These are phyloP conservation scores for Macrophya alboannulata DNA, from an alignment of 2,888 invertebrate genomes.

Conservation along the genomic window DNA sequence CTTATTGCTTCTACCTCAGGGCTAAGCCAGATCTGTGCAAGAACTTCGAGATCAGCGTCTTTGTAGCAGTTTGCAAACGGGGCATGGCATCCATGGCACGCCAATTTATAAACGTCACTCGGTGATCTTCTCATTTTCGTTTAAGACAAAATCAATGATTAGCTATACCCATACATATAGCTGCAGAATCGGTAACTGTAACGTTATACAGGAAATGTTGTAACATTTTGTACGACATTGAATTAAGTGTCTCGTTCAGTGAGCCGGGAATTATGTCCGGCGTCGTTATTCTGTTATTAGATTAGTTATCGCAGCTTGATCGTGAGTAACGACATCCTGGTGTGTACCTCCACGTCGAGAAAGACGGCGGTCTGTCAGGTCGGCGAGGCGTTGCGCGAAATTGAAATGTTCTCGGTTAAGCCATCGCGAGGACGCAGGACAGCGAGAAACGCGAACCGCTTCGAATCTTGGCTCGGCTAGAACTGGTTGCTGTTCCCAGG, in stretches of 20 bases:
- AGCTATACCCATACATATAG: not conserved
- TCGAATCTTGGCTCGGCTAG: constrained; percentile 30
- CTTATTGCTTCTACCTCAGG: constrained; percentile 65
- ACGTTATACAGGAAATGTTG: constrained; percentile 17
- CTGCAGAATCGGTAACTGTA: not conserved
- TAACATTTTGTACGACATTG: constrained; percentile 43
- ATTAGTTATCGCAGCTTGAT: constrained; percentile 54
- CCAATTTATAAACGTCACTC: not conserved
- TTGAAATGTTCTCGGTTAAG: constrained; percentile 56
- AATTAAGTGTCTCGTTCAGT: constrained; percentile 38
- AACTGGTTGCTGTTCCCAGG: constrained; percentile 60
- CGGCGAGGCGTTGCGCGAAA: constrained; percentile 54
- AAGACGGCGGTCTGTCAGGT: constrained; percentile 49
- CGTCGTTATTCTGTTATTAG: constrained; percentile 50
- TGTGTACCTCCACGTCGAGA: constrained; percentile 34
- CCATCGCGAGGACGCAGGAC: constrained; percentile 36
- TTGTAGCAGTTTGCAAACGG: constrained; percentile 24
- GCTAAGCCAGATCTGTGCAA: constrained; percentile 45
- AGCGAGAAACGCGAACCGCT: constrained; percentile 47
- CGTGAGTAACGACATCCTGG: constrained; percentile 56
- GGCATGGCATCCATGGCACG: not conserved
- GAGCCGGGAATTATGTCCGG: constrained; percentile 39
- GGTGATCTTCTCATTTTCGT: not conserved
- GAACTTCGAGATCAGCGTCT: constrained; percentile 39
- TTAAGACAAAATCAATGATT: not conserved